Evolutionary conservation across 2,113 vertebrate genomes (phyloP).

Genomic region (Zosterops hypoxanthus): DNA sequence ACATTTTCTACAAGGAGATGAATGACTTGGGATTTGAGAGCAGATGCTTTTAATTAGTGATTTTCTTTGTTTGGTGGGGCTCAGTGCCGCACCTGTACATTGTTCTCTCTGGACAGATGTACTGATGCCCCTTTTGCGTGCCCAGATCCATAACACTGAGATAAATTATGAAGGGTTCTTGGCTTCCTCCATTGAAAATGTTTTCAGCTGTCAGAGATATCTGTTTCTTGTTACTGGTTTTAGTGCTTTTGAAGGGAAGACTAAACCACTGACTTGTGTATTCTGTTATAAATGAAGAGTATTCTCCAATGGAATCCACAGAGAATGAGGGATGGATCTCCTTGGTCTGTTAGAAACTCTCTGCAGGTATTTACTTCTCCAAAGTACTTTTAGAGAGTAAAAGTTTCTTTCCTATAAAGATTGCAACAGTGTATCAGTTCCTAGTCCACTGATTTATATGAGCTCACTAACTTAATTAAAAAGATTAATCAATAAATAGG

Average conservation of each 20-base stretch:
- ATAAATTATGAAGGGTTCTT: conserved; percentile 79
- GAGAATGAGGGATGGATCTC: conserved; percentile 22
- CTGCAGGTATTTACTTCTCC: not conserved
- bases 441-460: not conserved
- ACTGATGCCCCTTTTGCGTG: conserved; percentile 72
- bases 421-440: not conserved
- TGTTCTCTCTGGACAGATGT: conserved; percentile 62
- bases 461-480: not conserved
- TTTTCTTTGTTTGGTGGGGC: conserved; percentile 51
- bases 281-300: conserved; percentile 53
- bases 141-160: conserved; percentile 63
- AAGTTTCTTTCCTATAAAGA: not conserved
- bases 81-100: conserved; percentile 53
- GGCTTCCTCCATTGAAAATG: conserved; percentile 78
- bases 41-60: conserved; percentile 39
- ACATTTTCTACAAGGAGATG: conserved; percentile 64
- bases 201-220: conserved; percentile 67
- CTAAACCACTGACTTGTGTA: conserved; percentile 53
- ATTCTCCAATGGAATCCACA: conserved; percentile 27
- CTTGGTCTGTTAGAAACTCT: not conserved
- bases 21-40: conserved; percentile 43
- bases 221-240: conserved; percentile 85
- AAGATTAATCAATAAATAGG: not conserved
- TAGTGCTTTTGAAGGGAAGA: conserved; percentile 61
- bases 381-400: not conserved